Percentiles rank a stretch among this genome's conserved stretches.
These are phyloP conservation scores for Pseudochirops corinnae DNA, from an alignment of 2,797 vertebrate species.

Conservation along the genomic window DNA sequence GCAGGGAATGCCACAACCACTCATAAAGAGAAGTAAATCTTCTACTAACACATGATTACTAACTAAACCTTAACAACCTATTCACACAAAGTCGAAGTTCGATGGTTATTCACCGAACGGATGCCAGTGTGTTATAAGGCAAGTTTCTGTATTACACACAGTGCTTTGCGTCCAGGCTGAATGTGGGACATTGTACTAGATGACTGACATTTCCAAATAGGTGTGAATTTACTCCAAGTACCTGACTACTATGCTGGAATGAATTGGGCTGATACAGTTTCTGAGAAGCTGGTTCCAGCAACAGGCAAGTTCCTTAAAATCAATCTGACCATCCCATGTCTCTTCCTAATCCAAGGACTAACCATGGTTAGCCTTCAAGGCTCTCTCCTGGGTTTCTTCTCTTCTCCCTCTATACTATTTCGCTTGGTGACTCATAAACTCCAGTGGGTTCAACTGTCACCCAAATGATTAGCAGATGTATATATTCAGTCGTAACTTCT, in stretches of 20 bases:
- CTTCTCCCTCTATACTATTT: neutral
- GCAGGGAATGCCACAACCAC: neutral
- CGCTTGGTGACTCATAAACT: neutral
- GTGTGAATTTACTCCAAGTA: slow-evolving; percentile 16
- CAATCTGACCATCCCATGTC: neutral
- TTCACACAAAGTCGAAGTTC: slow-evolving; percentile 39
- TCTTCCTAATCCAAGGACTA: neutral
- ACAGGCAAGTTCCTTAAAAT: neutral
- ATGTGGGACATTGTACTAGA: neutral
- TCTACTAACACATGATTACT: slow-evolving; percentile 43
- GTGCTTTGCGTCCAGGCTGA: slow-evolving; percentile 29
- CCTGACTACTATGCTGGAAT: slow-evolving; percentile 7
- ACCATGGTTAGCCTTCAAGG: neutral
- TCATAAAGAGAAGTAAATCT: neutral
- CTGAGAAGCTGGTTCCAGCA: neutral
- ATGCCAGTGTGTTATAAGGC: neutral
- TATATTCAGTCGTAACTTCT: neutral
- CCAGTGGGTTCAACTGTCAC: neutral
- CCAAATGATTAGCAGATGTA: neutral
- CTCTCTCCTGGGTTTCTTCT: neutral
- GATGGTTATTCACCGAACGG: slow-evolving; percentile 12
- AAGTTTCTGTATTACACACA: slow-evolving; percentile 14
- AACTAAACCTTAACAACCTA: slow-evolving; percentile 17
- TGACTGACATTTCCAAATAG: slow-evolving; percentile 20
- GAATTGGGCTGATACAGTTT: neutral